Evolutionary conservation across 2,888 invertebrate genomes (phyloP), one percentile per base, ranked within the genome.

Genomic region (Megamerina dolium): DNA sequence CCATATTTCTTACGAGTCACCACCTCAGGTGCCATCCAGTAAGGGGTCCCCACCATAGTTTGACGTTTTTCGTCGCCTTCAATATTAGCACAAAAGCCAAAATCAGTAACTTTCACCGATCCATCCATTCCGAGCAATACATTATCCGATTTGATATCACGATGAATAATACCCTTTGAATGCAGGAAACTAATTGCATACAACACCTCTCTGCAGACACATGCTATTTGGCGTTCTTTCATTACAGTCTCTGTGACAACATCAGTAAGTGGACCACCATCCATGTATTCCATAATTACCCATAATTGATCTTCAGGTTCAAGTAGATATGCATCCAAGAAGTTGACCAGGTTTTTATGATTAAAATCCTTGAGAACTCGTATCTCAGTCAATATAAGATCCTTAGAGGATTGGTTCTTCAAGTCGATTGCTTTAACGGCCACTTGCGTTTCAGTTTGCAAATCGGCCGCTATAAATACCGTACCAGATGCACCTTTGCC

Each of bases 91-190:
- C 95, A 97, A 73, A 97, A 97, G 8, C 97, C 97, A 72, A 97
- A 97, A 73, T 97, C 96, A 1, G 91, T 92, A 0, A 92, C 88
- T 75, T 92, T 92, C 0, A 92, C 90, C 1, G 81, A 79, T 2
- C 94, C 94, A 59, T 91, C 85, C 87, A 93, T 89, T 14, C 92
- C 94, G 3, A 96, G 77, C 3, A 96, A 76, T 12, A 96, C 87
- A 69, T 96, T 96, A 71, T 96, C 96, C n/a, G 94, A 94, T 68
- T 96, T 96, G 45, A 96, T 94, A 67, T 96, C 95, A 51, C 96
- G 78, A 67, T 94, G 94, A 55, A 94, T 92, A 29, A 92, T 92
- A 12, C 89, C 90, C 69, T 83, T 84, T 34, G 82, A 80, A 70
- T 95, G 94, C 12, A 95, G 75, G 72, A 94, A 97, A 48, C 85